Percentiles rank a stretch among this genome's conserved stretches.
Evolutionary conservation across 1,140 invertebrate genomes (phyloP).

Genomic region (Cylas formicarius): DNA sequence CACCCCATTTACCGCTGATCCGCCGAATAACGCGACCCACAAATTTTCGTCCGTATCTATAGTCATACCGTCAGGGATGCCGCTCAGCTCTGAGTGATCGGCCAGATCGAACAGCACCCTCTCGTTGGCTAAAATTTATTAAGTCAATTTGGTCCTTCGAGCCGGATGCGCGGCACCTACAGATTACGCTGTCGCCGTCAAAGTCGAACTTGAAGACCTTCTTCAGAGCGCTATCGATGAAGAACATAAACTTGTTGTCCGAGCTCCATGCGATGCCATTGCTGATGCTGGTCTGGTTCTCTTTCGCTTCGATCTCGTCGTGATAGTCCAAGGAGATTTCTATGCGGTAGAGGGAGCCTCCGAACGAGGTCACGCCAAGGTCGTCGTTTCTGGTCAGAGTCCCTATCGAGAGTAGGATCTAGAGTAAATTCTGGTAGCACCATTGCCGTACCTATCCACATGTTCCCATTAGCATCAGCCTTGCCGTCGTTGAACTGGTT

Average conservation of each 20-base stretch:
- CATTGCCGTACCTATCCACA: constrained; percentile 65
- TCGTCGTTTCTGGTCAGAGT: constrained; percentile 41
- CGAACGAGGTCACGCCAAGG: constrained; percentile 44
- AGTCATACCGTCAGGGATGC: constrained; percentile 58
- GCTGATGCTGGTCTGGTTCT: constrained; percentile 54
- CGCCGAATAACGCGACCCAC: constrained; percentile 53
- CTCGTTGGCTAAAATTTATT: constrained; percentile 7
- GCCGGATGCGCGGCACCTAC: neutral
- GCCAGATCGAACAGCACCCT: constrained; percentile 12
- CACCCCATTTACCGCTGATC: constrained; percentile 42
- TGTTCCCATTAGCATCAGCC: constrained; percentile 64
- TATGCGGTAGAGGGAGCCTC: constrained; percentile 51
- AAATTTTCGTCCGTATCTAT: no score
- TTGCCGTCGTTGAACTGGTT: constrained; percentile 82
- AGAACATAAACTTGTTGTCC: constrained; percentile 63
- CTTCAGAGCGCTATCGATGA: constrained; percentile 62
- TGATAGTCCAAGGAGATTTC: constrained; percentile 28
- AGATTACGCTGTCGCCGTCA: constrained; percentile 49
- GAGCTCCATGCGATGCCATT: constrained; percentile 76
- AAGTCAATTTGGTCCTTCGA: neutral
- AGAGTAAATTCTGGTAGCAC: neutral
- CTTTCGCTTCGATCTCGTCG: constrained; percentile 33
- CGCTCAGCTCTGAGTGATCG: constrained; percentile 10
- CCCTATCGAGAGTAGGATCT: constrained; percentile 8
- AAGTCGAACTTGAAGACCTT: constrained; percentile 66